Evolutionary conservation across 2,888 invertebrate genomes (phyloP).

Genomic region (Dicranocentrus wangi): DNA sequence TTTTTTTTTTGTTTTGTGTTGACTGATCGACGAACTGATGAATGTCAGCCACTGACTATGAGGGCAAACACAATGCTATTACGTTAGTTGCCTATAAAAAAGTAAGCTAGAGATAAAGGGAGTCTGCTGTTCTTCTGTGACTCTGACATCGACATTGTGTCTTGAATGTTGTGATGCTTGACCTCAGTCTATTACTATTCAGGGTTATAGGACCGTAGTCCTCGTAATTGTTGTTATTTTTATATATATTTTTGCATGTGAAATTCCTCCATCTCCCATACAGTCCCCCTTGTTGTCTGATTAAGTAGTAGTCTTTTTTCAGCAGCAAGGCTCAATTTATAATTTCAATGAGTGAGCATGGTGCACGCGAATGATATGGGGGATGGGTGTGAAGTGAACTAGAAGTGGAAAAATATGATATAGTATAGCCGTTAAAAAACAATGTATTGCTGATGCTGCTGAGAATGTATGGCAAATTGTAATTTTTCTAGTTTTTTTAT

Average conservation of each 20-base stretch:
- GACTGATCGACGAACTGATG: too few species aligned
- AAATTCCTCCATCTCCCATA: constrained; percentile 17
- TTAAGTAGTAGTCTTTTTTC: too few species aligned
- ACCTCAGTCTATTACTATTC: constrained; percentile 31
- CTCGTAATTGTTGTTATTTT: constrained; percentile 14
- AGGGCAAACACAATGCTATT: neutral
- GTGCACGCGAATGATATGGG: neutral
- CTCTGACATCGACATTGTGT: constrained; percentile 29
- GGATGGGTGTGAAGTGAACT: neutral
- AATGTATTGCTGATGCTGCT: neutral
- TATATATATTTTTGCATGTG: neutral
- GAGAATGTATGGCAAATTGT: neutral
- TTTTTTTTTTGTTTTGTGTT: too few species aligned
- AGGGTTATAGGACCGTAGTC: constrained; percentile 29
- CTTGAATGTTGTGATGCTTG: constrained; percentile 31
- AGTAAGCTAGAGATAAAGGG: neutral
- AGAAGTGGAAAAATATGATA: neutral
- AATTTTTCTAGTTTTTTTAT: constrained; percentile 29
- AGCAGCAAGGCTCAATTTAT: constrained; percentile 19
- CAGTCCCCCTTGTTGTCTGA: neutral
- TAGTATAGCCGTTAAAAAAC: neutral
- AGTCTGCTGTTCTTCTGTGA: neutral
- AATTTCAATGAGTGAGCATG: constrained; percentile 12
- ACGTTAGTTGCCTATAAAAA: too few species aligned
- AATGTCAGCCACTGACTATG: neutral